Evolutionary conservation across 1,140 invertebrate species (phyloP).

Genomic region (Lordiphosa collinella): DNA sequence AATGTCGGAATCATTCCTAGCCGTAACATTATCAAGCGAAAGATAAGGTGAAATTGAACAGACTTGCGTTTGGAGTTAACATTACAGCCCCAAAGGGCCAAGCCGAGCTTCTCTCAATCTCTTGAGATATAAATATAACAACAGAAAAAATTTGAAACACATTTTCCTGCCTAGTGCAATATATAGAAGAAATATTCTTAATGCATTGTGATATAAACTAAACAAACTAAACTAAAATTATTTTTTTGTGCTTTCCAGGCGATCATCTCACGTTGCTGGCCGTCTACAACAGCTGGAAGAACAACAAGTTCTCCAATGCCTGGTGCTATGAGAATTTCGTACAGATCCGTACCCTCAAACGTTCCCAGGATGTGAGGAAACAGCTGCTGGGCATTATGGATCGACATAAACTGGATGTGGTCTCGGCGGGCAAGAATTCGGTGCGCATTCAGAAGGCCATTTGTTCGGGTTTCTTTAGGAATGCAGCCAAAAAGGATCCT

Average conservation of each 20-base stretch:
- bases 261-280: conserved; percentile 98
- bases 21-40: too few species aligned
- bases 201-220: too few species aligned
- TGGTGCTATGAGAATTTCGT: conserved; percentile 99
- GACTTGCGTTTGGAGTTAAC: too few species aligned
- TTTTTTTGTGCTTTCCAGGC: conserved; percentile 73
- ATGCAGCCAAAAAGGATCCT: conserved; percentile 99
- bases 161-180: too few species aligned
- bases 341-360: conserved; percentile 96
- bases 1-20: too few species aligned
- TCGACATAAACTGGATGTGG: conserved; percentile 97
- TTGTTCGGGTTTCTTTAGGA: conserved; percentile 99
- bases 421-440: conserved; percentile 97
- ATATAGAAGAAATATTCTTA: too few species aligned
- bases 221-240: too few species aligned
- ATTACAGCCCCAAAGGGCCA: too few species aligned
- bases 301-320: conserved; percentile 98
- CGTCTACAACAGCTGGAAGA: conserved; percentile 99
- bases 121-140: too few species aligned
- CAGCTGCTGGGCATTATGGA: conserved; percentile 99
- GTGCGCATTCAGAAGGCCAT: conserved; percentile 98
- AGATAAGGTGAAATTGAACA: too few species aligned
- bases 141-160: too few species aligned
- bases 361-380: conserved; percentile 99
- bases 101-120: too few species aligned